Base-by-base conservation (phyloP, 2,113 vertebrate genomes). In the Elephas maximus region DNA sequence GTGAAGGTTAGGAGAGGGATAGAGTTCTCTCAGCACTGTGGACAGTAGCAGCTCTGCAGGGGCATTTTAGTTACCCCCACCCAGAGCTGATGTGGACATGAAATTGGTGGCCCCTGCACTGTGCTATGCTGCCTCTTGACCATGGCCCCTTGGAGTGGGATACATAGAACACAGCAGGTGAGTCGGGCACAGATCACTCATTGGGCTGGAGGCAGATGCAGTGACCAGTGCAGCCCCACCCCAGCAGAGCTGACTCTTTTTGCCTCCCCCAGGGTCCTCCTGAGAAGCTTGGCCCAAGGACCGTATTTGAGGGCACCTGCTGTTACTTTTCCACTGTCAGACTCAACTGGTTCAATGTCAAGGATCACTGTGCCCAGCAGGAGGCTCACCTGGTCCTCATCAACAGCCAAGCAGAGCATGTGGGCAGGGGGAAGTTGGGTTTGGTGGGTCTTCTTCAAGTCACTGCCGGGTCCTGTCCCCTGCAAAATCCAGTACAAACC, bases 261-360 rank as follows among this genome's bases (percentile, higher is more conserved):
- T 24, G 8, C 24, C 15, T 37, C 51, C 44, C 6, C 4, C 60
- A 94, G 92, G 14, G 26, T 77, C 77, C 33, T 71, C 33, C 77
- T 91, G 92, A 14, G 20, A 91, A 37, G 89, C 37, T 14, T 94
- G 67, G 69, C 48, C 48, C 1, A 9, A 45, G 1, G 33, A 8
- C 60, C 87, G 67, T 24, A 15, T 94, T 83, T 45, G 53, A 88
- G 26, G 95, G 83, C 28, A 94, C 83, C 69, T 91, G 83, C 67
- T 91, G 77, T 51, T 24, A 51, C 8, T 96, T 90, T 45, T 80
- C 63, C n/a, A 71, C 8, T 15, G 0, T 33, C 2, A 0, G 1
- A 53, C 33, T 33, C 5, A 2, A 0, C 37, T 45, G 82, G 76
- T 8, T 20, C 15, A 1, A 77, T 24, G 82, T 88, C 12, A 51